phyloP scores from a whole-genome alignment of 2,113 vertebrate species.

The Paracanthobrama guichenoti region DNA sequence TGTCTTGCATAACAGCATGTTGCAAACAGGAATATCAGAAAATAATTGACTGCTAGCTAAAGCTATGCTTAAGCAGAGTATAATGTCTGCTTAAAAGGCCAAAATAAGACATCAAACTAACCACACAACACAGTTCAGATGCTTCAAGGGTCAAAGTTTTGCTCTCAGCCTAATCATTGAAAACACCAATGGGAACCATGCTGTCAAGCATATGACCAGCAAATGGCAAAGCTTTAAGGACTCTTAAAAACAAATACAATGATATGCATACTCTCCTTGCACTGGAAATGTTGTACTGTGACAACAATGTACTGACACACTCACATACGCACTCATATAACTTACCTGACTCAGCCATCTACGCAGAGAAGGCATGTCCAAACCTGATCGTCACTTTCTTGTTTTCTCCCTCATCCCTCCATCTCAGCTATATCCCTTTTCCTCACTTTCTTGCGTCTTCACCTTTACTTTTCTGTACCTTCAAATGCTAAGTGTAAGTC shows the following conservation, averaged over 20 bases:
- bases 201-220: not conserved
- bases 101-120: not conserved
- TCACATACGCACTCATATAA: not conserved
- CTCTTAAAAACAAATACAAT: not conserved
- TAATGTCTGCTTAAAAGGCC: not conserved
- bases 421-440: not conserved
- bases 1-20: slow-evolving; percentile 28
- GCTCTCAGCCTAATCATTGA: not conserved
- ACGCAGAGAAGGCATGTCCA: slow-evolving; percentile 81
- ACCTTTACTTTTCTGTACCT: slow-evolving; percentile 7
- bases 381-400: slow-evolving; percentile 26
- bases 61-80: not conserved
- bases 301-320: not conserved
- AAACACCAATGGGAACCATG: not conserved
- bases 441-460: not conserved
- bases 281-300: not conserved
- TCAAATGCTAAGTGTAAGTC: not conserved
- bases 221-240: not conserved
- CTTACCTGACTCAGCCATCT: slow-evolving; percentile 87
- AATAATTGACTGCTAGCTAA: not conserved
- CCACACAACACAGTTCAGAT: not conserved
- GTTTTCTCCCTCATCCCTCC: slow-evolving; percentile 2
- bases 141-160: not conserved
- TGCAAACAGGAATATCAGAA: slow-evolving; percentile 19
- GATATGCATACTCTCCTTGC: not conserved